Conservation (phyloP, 1,140 invertebrate genomes). For the Trichogramma pretiosum region DNA sequence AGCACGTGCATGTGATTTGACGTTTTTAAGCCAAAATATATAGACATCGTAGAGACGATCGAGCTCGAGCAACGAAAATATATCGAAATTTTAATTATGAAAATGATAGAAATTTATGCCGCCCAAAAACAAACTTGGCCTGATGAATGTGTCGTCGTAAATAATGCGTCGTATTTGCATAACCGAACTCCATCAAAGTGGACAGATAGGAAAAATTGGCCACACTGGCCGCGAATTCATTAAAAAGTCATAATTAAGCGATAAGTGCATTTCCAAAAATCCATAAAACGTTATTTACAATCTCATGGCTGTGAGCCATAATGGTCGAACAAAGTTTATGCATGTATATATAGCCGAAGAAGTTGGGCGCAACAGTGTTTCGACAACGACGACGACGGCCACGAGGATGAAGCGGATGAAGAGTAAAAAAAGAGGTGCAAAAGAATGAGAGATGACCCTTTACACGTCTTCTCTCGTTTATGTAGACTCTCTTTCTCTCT, state of each 20-base stretch:
- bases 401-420: background rate
- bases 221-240: conserved; percentile 6
- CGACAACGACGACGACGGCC: no score
- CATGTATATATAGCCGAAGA: no score
- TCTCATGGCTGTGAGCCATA: background rate
- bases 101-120: no score
- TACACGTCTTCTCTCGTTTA: background rate
- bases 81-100: no score
- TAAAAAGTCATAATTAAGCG: conserved; percentile 8
- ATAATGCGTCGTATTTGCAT: no score
- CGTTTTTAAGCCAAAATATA: no score
- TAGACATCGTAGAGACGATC: no score
- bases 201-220: conserved; percentile 5
- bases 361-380: no score
- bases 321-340: background rate
- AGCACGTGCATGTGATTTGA: no score
- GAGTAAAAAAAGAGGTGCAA: background rate
- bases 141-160: no score
- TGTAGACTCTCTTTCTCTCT: background rate
- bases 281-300: conserved; percentile 17
- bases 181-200: background rate
- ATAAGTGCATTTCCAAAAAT: conserved; percentile 8
- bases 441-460: background rate
- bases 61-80: no score
- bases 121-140: no score